phyloP scores from a whole-genome alignment of 2,888 invertebrate genomes.

The Cephus spinipes region DNA sequence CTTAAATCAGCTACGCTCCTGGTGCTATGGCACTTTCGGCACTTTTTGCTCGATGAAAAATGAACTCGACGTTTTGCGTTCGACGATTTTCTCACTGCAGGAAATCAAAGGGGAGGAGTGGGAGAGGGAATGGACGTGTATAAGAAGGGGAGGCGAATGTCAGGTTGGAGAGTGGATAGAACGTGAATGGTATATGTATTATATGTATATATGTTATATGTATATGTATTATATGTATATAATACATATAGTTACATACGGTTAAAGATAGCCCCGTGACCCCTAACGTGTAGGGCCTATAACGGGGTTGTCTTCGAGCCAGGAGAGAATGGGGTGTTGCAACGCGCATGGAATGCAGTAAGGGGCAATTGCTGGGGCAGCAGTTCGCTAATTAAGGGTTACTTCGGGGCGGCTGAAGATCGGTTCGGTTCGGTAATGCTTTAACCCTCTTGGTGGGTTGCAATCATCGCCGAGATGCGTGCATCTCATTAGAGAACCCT shows the following conservation, averaged over 20 bases:
- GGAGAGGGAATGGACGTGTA: neutral
- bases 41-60: slow-evolving; percentile 4
- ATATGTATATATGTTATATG: too few species aligned
- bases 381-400: slow-evolving; percentile 57
- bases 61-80: slow-evolving; percentile 2
- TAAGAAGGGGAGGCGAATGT: neutral
- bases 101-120: neutral
- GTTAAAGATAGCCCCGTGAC: slow-evolving; percentile 20
- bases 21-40: neutral
- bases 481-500: slow-evolving; percentile 45
- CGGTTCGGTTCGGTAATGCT: slow-evolving; percentile 8
- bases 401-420: slow-evolving; percentile 34
- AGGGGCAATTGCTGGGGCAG: slow-evolving; percentile 50
- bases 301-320: slow-evolving; percentile 15
- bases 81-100: neutral
- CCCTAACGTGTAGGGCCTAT: slow-evolving; percentile 15
- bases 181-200: neutral
- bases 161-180: slow-evolving; percentile 9
- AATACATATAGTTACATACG: slow-evolving; percentile 1
- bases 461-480: slow-evolving; percentile 26
- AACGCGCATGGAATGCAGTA: slow-evolving; percentile 43
- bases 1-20: neutral
- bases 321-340: slow-evolving; percentile 26
- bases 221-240: neutral
- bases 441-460: slow-evolving; percentile 16